Evolutionary conservation across 2,113 vertebrate genomes (phyloP).

Genomic region (Anarrhichthys ocellatus): DNA sequence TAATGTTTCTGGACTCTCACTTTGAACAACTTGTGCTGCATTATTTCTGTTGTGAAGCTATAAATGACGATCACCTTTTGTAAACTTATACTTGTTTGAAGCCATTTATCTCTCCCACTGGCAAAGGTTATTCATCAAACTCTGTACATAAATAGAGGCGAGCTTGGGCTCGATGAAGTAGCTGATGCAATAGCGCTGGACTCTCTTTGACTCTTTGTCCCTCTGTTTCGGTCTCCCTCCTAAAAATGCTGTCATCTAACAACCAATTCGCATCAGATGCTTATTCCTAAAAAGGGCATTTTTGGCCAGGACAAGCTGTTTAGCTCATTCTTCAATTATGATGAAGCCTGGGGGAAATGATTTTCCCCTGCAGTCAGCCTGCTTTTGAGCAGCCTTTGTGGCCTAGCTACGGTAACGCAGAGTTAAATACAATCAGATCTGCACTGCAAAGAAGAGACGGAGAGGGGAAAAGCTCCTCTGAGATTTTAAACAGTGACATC

Average conservation of each 20-base stretch:
- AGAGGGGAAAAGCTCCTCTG: background rate
- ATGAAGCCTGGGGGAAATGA: slow-evolving; percentile 59
- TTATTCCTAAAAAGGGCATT: slow-evolving; percentile 83
- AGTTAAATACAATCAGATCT: slow-evolving; percentile 65
- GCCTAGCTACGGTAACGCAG: slow-evolving; percentile 32
- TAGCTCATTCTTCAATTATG: slow-evolving; percentile 77
- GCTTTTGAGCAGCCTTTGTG: slow-evolving; percentile 48
- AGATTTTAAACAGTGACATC: slow-evolving; percentile 24
- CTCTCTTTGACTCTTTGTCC: slow-evolving; percentile 38
- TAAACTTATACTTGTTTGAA: slow-evolving; percentile 58
- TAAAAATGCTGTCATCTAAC: slow-evolving; percentile 73
- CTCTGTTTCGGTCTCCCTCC: slow-evolving; percentile 50
- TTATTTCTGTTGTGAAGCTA: slow-evolving; percentile 48
- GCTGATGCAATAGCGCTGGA: slow-evolving; percentile 66
- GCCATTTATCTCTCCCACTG: slow-evolving; percentile 65
- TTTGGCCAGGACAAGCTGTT: slow-evolving; percentile 52
- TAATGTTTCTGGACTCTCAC: slow-evolving; percentile 15
- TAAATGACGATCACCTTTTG: slow-evolving; percentile 61
- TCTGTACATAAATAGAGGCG: slow-evolving; percentile 64
- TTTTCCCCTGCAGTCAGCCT: slow-evolving; percentile 54
- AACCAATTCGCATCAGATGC: slow-evolving; percentile 71
- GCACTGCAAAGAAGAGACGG: background rate
- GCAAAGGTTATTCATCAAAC: slow-evolving; percentile 58
- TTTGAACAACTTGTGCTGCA: slow-evolving; percentile 28
- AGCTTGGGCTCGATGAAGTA: slow-evolving; percentile 40